These are phyloP conservation scores for Trissonchulus latispiculum DNA, from an alignment of 2,888 invertebrate genomes.

Conservation along the genomic window DNA sequence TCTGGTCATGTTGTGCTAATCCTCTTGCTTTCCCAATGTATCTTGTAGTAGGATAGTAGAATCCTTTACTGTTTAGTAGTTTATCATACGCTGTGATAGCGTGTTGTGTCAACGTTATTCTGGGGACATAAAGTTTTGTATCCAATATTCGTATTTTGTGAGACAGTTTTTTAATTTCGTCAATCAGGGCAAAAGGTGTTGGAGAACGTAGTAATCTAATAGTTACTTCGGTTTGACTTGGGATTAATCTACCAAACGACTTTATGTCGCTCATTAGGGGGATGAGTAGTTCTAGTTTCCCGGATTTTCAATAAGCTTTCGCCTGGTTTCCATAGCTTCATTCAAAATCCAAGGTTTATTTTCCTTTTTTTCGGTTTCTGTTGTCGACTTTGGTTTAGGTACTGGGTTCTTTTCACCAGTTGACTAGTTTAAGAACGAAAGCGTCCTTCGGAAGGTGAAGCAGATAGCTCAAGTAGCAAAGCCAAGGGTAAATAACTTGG, in stretches of 20 bases:
- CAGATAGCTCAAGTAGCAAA: not conserved
- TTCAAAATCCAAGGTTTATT: not conserved
- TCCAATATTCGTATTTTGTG: not conserved
- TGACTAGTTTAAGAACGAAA: not conserved
- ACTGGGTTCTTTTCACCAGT: not conserved
- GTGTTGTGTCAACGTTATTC: not conserved
- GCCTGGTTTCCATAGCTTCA: not conserved
- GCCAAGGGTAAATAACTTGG: not conserved
- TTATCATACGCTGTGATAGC: not conserved
- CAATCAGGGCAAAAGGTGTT: not conserved
- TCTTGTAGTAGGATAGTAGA: not conserved
- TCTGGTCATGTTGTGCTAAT: not conserved
- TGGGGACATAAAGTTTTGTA: not conserved
- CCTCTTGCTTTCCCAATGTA: not conserved
- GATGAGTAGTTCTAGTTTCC: not conserved
- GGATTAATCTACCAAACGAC: not conserved
- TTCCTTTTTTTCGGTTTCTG: no score
- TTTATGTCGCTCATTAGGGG: not conserved
- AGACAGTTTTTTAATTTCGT: not conserved
- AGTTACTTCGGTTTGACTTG: not conserved
- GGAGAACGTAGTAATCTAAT: not conserved
- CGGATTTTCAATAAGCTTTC: not conserved
- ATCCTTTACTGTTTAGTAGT: not conserved
- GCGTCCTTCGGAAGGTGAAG: not conserved
- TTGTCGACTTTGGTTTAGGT: no score